Conservation (phyloP, 2,797 vertebrate species). For the Emys orbicularis region DNA sequence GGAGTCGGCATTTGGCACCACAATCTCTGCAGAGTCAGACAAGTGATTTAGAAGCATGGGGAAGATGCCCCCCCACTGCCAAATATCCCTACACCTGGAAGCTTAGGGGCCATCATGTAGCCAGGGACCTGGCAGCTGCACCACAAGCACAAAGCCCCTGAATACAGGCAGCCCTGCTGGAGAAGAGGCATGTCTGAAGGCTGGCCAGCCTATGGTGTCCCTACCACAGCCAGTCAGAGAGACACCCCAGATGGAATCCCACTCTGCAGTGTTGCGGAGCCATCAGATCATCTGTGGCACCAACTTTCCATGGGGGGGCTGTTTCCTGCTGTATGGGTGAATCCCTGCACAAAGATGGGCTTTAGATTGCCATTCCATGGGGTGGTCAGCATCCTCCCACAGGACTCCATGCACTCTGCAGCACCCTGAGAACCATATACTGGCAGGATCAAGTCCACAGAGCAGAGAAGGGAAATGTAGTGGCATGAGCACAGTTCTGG, state of each 20-base stretch:
- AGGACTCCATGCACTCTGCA: neutral
- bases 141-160: neutral
- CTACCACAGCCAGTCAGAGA: neutral
- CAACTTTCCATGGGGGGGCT: neutral
- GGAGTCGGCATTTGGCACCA: neutral
- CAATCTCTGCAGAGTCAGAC: neutral
- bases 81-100: neutral
- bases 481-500: neutral
- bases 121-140: neutral
- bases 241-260: neutral
- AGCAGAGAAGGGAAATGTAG: neutral
- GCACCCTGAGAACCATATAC: neutral
- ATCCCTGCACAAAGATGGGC: neutral
- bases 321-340: neutral
- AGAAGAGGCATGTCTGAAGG: neutral
- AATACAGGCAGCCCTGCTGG: rapidly evolving
- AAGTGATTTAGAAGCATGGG: neutral
- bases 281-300: neutral
- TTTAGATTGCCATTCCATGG: neutral
- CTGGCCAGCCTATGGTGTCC: neutral
- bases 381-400: neutral
- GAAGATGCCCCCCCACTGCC: neutral
- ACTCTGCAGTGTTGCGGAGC: neutral
- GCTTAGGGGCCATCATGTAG: neutral
- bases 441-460: neutral